Percentiles rank a stretch among this genome's conserved stretches.
These are phyloP conservation scores for Dicranocentrus wangi DNA, from an alignment of 2,888 invertebrate genomes.

Conservation along the genomic window DNA sequence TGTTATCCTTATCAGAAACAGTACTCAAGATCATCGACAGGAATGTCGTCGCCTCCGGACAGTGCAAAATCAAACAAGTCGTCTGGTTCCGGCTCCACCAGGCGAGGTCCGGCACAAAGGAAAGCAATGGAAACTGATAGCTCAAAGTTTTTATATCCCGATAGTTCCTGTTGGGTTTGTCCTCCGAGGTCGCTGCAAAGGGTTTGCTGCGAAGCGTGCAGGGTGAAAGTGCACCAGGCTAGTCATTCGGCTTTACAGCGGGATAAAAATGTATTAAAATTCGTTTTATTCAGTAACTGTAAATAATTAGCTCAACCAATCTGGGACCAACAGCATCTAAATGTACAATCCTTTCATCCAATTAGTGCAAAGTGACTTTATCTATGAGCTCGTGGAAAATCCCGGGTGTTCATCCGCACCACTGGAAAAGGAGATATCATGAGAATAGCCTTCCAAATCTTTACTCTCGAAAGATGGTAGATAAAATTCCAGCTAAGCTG, in stretches of 20 bases:
- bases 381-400: conserved; percentile 47
- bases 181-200: conserved; percentile 40
- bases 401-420: conserved; percentile 25
- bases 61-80: not conserved
- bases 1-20: not conserved
- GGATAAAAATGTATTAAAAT: conserved; percentile 59
- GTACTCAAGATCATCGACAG: not conserved
- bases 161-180: conserved; percentile 21
- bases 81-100: too few species aligned
- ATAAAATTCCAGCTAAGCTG: conserved; percentile 29
- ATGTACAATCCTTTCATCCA: conserved; percentile 2
- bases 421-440: conserved; percentile 14
- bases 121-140: not conserved
- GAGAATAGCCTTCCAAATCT: not conserved
- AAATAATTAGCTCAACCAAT: too few species aligned
- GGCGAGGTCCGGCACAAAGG: too few species aligned
- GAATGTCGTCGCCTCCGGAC: not conserved
- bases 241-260: conserved; percentile 44
- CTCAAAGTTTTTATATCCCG: not conserved
- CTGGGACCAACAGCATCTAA: not conserved
- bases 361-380: conserved; percentile 38
- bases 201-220: conserved; percentile 65
- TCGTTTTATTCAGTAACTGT: too few species aligned
- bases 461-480: not conserved
- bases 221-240: conserved; percentile 59